Evolutionary conservation across 2,113 vertebrate genomes (phyloP).

Genomic region (Columbina picui): DNA sequence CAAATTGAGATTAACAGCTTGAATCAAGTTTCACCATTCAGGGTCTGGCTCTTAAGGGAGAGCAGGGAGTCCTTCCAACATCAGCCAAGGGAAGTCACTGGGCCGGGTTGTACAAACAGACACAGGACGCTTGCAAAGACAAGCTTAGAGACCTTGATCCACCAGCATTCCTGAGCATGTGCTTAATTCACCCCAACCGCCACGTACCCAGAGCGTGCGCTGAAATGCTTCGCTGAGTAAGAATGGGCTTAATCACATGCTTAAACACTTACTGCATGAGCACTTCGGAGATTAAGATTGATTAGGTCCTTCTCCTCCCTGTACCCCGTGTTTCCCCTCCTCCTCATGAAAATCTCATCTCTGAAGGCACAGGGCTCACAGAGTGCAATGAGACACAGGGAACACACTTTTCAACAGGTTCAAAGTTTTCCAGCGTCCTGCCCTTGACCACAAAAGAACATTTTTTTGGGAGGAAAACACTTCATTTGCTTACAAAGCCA

Average conservation of each 20-base stretch:
- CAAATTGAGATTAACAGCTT: background rate
- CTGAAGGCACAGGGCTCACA: background rate
- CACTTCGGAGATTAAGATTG: conserved; percentile 42
- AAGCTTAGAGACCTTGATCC: background rate
- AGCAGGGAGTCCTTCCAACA: background rate
- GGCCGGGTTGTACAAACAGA: background rate
- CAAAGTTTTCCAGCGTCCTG: background rate
- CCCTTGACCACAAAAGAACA: background rate
- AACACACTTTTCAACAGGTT: background rate
- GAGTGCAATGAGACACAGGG: background rate
- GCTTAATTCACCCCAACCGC: background rate
- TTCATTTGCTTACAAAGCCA: background rate
- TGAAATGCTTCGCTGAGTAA: conserved; percentile 11
- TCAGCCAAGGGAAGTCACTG: background rate
- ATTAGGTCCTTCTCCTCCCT: conserved; percentile 21
- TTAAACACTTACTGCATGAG: conserved; percentile 33
- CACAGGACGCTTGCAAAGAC: background rate
- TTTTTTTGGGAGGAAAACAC: background rate
- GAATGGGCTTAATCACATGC: conserved; percentile 29
- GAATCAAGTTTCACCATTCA: background rate
- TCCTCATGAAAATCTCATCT: background rate
- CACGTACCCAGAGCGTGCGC: background rate
- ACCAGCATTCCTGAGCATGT: background rate
- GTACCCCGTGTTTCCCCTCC: background rate
- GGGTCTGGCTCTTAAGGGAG: background rate